These are phyloP conservation scores for Epinephelus fuscoguttatus DNA, from an alignment of 2,113 vertebrate genomes.

Conservation along the genomic window DNA sequence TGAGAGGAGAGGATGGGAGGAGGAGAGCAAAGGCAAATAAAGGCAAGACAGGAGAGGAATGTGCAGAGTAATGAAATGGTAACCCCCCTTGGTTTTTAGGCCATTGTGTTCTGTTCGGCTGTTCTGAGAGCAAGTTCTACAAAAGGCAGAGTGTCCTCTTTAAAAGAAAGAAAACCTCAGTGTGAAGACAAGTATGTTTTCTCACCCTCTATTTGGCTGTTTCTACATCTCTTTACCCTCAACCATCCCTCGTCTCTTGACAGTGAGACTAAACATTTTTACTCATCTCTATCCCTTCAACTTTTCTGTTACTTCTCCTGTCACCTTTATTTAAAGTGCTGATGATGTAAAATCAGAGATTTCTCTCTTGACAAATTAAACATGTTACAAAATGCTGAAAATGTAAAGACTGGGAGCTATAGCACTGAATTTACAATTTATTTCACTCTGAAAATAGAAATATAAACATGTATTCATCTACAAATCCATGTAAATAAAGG, in stretches of 20 bases:
- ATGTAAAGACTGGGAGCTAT: no score
- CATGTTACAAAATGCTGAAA: no score
- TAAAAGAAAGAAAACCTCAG: not conserved
- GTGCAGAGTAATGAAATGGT: slow-evolving; percentile 29
- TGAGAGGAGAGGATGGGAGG: not conserved
- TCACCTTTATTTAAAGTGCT: not conserved
- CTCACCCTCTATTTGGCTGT: not conserved
- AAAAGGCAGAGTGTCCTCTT: slow-evolving; percentile 5
- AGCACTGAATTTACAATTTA: no score
- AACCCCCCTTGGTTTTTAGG: slow-evolving; percentile 28
- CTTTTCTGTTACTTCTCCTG: not conserved
- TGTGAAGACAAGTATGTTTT: slow-evolving; percentile 17
- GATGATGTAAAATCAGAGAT: no score
- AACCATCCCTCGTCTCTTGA: not conserved
- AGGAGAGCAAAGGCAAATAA: not conserved
- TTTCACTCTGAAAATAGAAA: no score
- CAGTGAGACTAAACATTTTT: not conserved
- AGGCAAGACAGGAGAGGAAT: not conserved
- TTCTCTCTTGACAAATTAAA: no score
- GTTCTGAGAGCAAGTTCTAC: slow-evolving; percentile 20
- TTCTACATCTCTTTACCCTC: not conserved
- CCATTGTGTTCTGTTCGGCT: slow-evolving; percentile 3
- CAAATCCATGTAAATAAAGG: no score
- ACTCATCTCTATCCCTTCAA: not conserved
- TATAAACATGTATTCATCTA: no score